Evolutionary conservation across 1,140 invertebrate species (phyloP).

Genomic region (Archegozetes longisetosus): DNA sequence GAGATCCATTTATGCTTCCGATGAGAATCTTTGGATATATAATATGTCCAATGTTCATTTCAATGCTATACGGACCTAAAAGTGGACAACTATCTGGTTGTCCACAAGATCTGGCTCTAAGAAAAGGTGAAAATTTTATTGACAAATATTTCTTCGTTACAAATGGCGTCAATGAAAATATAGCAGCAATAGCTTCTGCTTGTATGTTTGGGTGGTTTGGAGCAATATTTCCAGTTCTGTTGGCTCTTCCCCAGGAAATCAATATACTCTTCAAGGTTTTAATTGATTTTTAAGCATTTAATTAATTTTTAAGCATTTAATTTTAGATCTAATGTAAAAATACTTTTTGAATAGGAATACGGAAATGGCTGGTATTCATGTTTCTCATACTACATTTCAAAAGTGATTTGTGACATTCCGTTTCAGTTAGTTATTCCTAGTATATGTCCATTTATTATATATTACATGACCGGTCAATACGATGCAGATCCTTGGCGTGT

Average conservation of each 20-base stretch:
- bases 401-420: slow-evolving; percentile 82
- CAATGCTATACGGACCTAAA: slow-evolving; percentile 7
- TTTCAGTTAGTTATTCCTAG: slow-evolving; percentile 84
- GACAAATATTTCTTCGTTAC: neutral
- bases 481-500: slow-evolving; percentile 46
- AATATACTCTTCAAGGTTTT: slow-evolving; percentile 44
- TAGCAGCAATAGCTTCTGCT: slow-evolving; percentile 83
- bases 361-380: slow-evolving; percentile 95
- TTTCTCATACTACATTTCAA: slow-evolving; percentile 87
- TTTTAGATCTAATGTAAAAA: neutral
- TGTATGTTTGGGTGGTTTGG: slow-evolving; percentile 91
- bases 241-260: slow-evolving; percentile 63
- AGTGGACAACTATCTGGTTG: slow-evolving; percentile 11
- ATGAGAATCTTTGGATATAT: neutral
- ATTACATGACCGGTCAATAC: slow-evolving; percentile 87
- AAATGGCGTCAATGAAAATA: slow-evolving; percentile 37
- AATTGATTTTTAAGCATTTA: too few species aligned
- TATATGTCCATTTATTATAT: slow-evolving; percentile 77
- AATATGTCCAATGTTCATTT: slow-evolving; percentile 25
- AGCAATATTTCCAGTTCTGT: slow-evolving; percentile 88
- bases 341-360: slow-evolving; percentile 49
- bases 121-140: neutral
- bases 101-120: slow-evolving; percentile 8
- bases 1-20: neutral
- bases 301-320: neutral